Percentiles rank a stretch among this genome's conserved stretches.
These are phyloP conservation scores for Clamator glandarius DNA, from an alignment of 2,797 vertebrate genomes.

Conservation along the genomic window DNA sequence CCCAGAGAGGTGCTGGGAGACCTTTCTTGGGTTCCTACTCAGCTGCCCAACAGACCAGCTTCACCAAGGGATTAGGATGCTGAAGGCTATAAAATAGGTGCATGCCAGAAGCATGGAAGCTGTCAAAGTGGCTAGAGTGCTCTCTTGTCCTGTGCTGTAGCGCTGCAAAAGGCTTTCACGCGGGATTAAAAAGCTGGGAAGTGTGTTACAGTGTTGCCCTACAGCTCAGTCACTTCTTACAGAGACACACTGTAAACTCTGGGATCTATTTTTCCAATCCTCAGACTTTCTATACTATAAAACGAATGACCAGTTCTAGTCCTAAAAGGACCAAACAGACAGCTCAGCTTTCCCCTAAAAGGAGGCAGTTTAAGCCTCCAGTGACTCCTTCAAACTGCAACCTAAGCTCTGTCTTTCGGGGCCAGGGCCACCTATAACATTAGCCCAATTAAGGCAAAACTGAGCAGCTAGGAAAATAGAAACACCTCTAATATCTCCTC, in stretches of 20 bases:
- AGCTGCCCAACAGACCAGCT: neutral
- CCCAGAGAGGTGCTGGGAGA: rapidly evolving
- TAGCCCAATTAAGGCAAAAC: conserved; percentile 28
- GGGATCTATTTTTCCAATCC: neutral
- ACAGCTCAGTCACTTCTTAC: neutral
- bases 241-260: neutral
- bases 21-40: rapidly evolving
- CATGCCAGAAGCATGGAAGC: rapidly evolving
- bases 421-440: neutral
- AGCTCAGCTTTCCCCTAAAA: conserved; percentile 13
- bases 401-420: neutral
- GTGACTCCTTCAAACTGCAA: neutral
- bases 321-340: conserved; percentile 1
- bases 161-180: neutral
- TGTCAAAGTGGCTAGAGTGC: neutral
- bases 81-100: neutral
- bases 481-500: neutral
- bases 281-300: neutral
- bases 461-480: neutral
- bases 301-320: neutral
- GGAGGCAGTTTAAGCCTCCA: neutral
- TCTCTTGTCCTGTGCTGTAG: neutral
- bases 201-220: neutral
- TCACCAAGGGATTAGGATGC: neutral
- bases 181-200: neutral